Conservation (phyloP, 30 jellyfish, hydroid and myxozoan genomes). For the Turritopsis rubra region DNA sequence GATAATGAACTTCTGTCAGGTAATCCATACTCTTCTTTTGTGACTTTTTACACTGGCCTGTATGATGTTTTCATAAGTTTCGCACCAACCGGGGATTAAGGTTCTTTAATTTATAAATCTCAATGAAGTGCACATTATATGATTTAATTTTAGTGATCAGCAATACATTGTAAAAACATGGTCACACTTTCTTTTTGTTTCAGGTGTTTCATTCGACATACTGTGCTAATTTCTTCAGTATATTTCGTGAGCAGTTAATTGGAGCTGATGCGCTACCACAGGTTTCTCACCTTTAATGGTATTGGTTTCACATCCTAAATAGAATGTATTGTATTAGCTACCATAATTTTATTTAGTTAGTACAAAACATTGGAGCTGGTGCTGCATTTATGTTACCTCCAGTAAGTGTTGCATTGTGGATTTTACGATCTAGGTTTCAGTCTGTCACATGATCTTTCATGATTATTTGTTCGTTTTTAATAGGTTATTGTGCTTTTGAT, state of each 20-base stretch:
- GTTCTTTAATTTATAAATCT: too few species aligned
- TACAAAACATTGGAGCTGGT: constrained; percentile 79
- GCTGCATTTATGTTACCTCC: constrained; percentile 78
- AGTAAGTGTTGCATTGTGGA: constrained; percentile 16
- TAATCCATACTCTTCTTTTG: not conserved
- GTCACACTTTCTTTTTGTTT: not conserved
- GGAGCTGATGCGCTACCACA: constrained; percentile 40
- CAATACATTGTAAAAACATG: too few species aligned
- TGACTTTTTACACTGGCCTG: not conserved
- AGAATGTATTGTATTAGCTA: not conserved
- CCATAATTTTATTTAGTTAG: constrained; percentile 29
- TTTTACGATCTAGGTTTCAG: too few species aligned
- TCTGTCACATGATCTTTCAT: not conserved
- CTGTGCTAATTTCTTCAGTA: constrained; percentile 60
- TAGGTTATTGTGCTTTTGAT: constrained; percentile 42
- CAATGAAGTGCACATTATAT: too few species aligned
- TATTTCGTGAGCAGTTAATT: constrained; percentile 63
- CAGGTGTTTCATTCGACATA: constrained; percentile 64
- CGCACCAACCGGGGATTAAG: too few species aligned
- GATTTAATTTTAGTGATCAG: too few species aligned
- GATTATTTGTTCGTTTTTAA: not conserved
- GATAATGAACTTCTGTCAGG: constrained; percentile 83
- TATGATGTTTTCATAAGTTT: too few species aligned
- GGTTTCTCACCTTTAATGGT: constrained; percentile 27
- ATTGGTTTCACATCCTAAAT: not conserved